Evolutionary conservation across 2,888 invertebrate genomes (phyloP), one percentile per base, ranked within the genome.

Genomic region (Hemaris fuciformis): DNA sequence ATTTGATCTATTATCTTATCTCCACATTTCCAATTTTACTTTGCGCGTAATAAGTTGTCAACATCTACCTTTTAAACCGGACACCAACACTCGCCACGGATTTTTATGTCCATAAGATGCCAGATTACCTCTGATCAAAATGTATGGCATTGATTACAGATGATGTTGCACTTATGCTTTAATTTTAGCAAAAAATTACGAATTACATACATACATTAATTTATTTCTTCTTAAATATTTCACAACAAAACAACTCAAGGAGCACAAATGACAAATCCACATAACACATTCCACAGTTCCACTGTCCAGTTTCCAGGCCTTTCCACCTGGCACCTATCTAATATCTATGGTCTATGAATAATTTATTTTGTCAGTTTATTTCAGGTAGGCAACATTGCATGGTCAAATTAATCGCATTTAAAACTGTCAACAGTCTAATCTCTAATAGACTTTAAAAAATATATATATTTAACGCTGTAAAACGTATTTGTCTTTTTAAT

Each of bases 31-130:
- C 76, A 76, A 76, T 74, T 74, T 75, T 74, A 68, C 60, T 66
- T 69, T 67, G 64, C 60, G 41, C 45, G 62, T 61, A 61, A 59
- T 31, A 63, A 64, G 66, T 72, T 67, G 65, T 73, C 67, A 76
- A 76, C 71, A 73, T 73, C 69, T 95, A 96, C 96, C 95, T 95
- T 97, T 97, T 79, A 97, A 93, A 85, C 97, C 97, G 78, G 97
- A 96, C 75, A 97, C 97, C 83, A 96, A 94, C 75, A 97, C 97
- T 87, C 96, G 94, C 96, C 97, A 97, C 87, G 97, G 97, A 93
- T 96, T 96, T 92, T 95, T 95, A 92, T 96, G 96, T 92, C 96
- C 96, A 89, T 97, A 97, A 58, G 97, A 96, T 87, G 96, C 96
- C 83, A 97, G 94, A 93, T 97, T 97, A 91, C 97, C 97, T 88